These are phyloP conservation scores for Bombus vancouverensis DNA, from an alignment of 1,140 invertebrate species.

Conservation along the genomic window DNA sequence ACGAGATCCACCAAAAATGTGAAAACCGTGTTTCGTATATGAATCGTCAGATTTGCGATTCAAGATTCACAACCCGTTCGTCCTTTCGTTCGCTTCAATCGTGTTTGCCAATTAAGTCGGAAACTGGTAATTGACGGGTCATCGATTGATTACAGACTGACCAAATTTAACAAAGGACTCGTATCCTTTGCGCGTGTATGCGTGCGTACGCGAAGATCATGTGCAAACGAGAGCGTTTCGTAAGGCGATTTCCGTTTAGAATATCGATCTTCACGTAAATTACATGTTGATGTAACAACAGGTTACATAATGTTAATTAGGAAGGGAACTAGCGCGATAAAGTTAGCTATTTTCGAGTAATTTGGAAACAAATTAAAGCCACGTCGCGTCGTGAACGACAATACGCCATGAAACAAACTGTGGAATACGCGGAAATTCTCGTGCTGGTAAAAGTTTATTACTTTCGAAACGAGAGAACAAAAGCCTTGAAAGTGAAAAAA, in stretches of 20 bases:
- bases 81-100: slow-evolving; percentile 35
- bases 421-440: background rate
- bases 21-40: background rate
- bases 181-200: slow-evolving; percentile 20
- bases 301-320: background rate
- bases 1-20: background rate
- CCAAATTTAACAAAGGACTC: slow-evolving; percentile 66
- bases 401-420: background rate
- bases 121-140: slow-evolving; percentile 61
- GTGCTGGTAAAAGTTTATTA: too few relatives aligned
- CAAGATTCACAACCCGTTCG: slow-evolving; percentile 16
- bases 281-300: background rate
- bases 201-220: background rate
- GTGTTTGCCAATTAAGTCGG: slow-evolving; percentile 68
- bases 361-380: slow-evolving; percentile 1
- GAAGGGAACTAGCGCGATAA: too few relatives aligned
- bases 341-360: slow-evolving; percentile 6
- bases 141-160: slow-evolving; percentile 64
- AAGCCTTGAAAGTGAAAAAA: too few relatives aligned
- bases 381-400: background rate
- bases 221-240: background rate
- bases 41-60: slow-evolving; percentile 38
- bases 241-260: background rate
- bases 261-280: background rate
- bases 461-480: too few relatives aligned